These are phyloP conservation scores for Lontra canadensis DNA, from an alignment of 2,113 vertebrate species.

Conservation along the genomic window DNA sequence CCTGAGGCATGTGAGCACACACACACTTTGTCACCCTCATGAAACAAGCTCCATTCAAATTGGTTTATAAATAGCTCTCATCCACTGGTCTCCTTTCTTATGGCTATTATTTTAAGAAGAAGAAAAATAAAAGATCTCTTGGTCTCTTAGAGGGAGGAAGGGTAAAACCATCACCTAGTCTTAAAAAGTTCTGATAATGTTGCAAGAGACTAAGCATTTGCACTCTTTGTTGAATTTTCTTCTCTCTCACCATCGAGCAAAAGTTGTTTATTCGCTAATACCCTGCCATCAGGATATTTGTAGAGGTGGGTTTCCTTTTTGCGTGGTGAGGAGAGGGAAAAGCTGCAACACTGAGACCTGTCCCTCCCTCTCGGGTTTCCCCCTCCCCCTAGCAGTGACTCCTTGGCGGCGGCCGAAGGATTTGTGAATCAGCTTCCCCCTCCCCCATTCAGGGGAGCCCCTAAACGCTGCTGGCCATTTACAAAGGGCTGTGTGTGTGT, in stretches of 20 bases:
- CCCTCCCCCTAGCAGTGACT: background rate
- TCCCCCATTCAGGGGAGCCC: conserved; percentile 15
- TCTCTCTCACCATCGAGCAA: conserved; percentile 30
- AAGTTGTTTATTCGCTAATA: conserved; percentile 68
- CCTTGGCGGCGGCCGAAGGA: background rate
- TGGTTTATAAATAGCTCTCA: conserved; percentile 90
- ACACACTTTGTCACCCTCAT: conserved; percentile 78
- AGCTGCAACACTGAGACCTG: conserved; percentile 64
- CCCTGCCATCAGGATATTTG: conserved; percentile 62
- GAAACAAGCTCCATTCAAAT: conserved; percentile 84
- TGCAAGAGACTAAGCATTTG: conserved; percentile 56
- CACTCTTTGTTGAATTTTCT: conserved; percentile 62
- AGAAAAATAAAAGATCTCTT: conserved; percentile 65
- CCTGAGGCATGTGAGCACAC: background rate
- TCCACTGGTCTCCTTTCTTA: conserved; percentile 85
- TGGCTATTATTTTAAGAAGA: conserved; percentile 83
- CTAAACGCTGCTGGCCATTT: conserved; percentile 44
- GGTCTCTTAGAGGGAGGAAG: conserved; percentile 77
- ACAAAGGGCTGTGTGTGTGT: conserved; percentile 41
- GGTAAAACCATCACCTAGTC: conserved; percentile 52
- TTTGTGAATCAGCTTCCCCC: conserved; percentile 67
- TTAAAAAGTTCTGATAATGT: conserved; percentile 74
- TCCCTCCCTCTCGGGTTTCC: background rate
- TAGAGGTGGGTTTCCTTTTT: conserved; percentile 71
- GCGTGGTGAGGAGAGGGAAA: conserved; percentile 46